phyloP scores from a whole-genome alignment of 2,113 vertebrate species.

The Tor tambroides region DNA sequence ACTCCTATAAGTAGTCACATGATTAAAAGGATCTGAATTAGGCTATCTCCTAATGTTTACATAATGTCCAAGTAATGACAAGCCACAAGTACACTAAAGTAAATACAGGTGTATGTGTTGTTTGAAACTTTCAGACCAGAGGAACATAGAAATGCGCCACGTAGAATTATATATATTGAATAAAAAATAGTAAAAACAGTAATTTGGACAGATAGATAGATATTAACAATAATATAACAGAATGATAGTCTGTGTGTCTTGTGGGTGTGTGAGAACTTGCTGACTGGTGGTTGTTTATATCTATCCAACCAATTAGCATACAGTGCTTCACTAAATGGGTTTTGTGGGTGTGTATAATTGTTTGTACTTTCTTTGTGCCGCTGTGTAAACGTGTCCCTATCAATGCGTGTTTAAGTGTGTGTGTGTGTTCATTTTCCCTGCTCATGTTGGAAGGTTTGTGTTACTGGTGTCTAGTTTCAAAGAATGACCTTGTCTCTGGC shows the following conservation, averaged over 20 bases:
- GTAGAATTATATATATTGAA: background rate
- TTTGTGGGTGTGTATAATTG: background rate
- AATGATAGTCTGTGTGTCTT: background rate
- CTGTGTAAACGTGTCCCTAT: background rate
- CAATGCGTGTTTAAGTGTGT: background rate
- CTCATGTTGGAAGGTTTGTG: constrained; percentile 42
- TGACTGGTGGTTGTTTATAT: background rate
- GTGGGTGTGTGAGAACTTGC: background rate
- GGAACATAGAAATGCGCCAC: background rate
- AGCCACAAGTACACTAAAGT: constrained; percentile 2
- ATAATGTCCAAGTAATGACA: background rate
- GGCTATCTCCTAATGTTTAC: background rate
- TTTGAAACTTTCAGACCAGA: background rate
- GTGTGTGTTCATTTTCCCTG: constrained; percentile 50
- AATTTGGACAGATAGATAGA: background rate
- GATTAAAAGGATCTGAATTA: background rate
- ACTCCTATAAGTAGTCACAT: background rate
- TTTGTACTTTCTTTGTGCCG: constrained; percentile 6
- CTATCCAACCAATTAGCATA: background rate
- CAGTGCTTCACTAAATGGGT: background rate
- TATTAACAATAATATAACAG: too few relatives aligned
- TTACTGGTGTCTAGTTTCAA: constrained; percentile 55
- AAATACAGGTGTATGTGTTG: background rate
- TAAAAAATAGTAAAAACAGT: background rate
- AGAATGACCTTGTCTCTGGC: constrained; percentile 52